Percentiles rank a stretch among this genome's conserved stretches.
These are phyloP conservation scores for Drosophila ficusphila DNA, from an alignment of 1,140 invertebrate species.

Conservation along the genomic window DNA sequence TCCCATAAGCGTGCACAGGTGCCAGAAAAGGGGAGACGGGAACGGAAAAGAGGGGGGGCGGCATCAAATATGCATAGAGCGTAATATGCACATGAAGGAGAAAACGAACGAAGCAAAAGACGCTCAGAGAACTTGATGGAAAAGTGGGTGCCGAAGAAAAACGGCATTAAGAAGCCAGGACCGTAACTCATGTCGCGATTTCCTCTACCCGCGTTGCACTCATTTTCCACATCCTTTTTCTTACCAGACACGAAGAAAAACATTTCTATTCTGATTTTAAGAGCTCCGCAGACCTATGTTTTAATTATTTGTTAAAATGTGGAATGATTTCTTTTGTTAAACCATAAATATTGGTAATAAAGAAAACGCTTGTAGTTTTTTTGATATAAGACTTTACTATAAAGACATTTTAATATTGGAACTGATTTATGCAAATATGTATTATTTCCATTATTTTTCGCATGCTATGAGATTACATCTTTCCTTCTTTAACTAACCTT, in stretches of 20 bases:
- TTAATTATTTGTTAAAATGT: no score
- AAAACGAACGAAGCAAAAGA: slow-evolving; percentile 45
- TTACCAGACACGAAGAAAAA: slow-evolving; percentile 2
- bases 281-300: no score
- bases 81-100: slow-evolving; percentile 66
- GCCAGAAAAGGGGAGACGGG: neutral
- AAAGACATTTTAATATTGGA: no score
- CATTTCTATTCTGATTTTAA: no score
- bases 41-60: neutral
- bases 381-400: no score
- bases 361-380: no score
- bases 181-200: slow-evolving; percentile 42
- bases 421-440: no score
- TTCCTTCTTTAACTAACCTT: no score
- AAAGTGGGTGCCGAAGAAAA: slow-evolving; percentile 50
- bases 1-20: slow-evolving; percentile 63
- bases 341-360: no score
- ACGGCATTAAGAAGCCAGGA: slow-evolving; percentile 64
- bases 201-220: slow-evolving; percentile 1
- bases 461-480: no score
- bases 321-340: no score
- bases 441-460: no score
- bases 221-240: neutral
- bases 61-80: slow-evolving; percentile 75
- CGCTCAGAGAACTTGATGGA: slow-evolving; percentile 37